Evolutionary conservation across 2,797 vertebrate genomes (phyloP), one percentile per base, ranked within the genome.

Genomic region (Pipistrellus pipistrellus): DNA sequence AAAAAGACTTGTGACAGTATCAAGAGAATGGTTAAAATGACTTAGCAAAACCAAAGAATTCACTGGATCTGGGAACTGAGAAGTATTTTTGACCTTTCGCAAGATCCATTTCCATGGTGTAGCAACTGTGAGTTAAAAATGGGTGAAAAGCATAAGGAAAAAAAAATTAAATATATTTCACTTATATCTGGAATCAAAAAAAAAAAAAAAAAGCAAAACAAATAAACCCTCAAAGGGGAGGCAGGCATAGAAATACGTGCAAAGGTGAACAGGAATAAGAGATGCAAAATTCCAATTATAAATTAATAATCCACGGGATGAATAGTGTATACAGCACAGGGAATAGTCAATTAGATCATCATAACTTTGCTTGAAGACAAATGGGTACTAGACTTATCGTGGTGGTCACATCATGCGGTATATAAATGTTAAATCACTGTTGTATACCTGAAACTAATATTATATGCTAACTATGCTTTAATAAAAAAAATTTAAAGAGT

Each of bases 101-200:
- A 30, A 93, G 8, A 92, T 32, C 64, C 66, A 75, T 59, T 44
- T 59, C 12, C 35, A 78, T 18, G 48, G 41, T 80, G 21, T 7
- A 81, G 85, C 27, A 73, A 69, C 80, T 68, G 13, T 62, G 92
- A 93, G 48, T 77, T 32, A 71, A 84, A 83, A 76, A 72, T 82
- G 53, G 1, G 76, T 85, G 44, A 93, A 82, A 86, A 92, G 64
- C 7, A 75, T 11, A 53, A 82, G 46, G 20, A 71, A 77, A 88
- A 44, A 84, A n/a, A 71, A 6, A 89, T 13, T 44, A 62, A 78
- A 72, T 1, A 53, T 23, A 82, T 46, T 32, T 66, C 59, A 48
- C 41, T 66, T 82, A 32, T 17, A 51, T 25, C 30, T 83, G 30
- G 18, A 68, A 64, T 35, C 13, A 10, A 48, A 66, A 62, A 59